Conservation (phyloP, 2,113 vertebrate genomes). For the Myrmophylax atrothorax region DNA sequence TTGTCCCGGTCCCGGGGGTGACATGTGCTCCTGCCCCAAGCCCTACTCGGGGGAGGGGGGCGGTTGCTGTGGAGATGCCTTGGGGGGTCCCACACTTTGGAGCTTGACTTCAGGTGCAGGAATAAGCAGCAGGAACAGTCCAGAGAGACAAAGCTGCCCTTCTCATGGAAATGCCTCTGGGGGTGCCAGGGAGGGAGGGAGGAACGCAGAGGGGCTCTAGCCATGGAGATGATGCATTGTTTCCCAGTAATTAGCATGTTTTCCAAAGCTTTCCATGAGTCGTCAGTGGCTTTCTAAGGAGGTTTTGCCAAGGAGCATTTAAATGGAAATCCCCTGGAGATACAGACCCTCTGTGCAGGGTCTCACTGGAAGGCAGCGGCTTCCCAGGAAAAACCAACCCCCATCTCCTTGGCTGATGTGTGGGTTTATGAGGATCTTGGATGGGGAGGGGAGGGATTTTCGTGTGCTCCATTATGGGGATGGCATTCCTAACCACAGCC, state of each 20-base stretch:
- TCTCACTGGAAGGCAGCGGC: constrained; percentile 42
- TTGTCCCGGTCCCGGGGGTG: background rate
- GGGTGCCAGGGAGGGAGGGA: constrained; percentile 6
- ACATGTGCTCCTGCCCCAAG: background rate
- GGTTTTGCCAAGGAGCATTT: constrained; percentile 70
- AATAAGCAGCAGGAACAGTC: background rate
- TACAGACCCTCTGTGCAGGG: constrained; percentile 21
- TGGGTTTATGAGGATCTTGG: background rate
- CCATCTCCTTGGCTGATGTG: background rate
- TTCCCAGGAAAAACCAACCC: constrained; percentile 59
- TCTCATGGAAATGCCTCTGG: constrained; percentile 53
- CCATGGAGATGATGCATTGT: constrained; percentile 60
- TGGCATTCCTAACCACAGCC: background rate
- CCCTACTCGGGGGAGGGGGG: background rate
- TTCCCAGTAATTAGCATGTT: constrained; percentile 76
- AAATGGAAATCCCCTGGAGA: constrained; percentile 68
- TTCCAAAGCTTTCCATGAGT: constrained; percentile 69
- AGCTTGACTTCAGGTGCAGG: constrained; percentile 37
- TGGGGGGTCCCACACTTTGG: background rate
- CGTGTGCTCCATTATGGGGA: background rate
- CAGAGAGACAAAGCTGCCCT: constrained; percentile 24
- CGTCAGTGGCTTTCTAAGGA: constrained; percentile 67
- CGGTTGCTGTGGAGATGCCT: constrained; percentile 34
- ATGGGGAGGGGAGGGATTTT: background rate
- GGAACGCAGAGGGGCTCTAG: constrained; percentile 35